Percentiles rank a stretch among this genome's conserved stretches.
Conservation (phyloP, 2,888 invertebrate species). For the Troides helena region DNA sequence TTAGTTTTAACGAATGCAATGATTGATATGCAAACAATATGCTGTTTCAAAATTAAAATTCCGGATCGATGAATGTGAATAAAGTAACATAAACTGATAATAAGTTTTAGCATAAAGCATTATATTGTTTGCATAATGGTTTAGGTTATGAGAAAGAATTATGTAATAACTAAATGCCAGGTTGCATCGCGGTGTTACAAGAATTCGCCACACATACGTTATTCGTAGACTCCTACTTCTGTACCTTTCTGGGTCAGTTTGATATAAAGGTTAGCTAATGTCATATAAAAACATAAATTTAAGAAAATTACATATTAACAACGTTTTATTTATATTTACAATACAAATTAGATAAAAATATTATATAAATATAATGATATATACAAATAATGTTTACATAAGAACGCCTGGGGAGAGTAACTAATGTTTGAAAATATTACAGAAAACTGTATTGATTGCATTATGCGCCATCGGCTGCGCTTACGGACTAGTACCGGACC, state of each 20-base stretch:
- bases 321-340: too few relatives aligned
- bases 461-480: constrained; percentile 46
- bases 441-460: constrained; percentile 49
- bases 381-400: too few relatives aligned
- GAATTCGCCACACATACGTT: constrained; percentile 10
- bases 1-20: too few relatives aligned
- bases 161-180: constrained; percentile 17
- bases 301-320: too few relatives aligned
- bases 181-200: constrained; percentile 11
- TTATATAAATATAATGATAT: too few relatives aligned
- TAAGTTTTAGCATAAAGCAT: neutral
- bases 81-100: too few relatives aligned
- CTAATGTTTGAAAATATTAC: constrained; percentile 8
- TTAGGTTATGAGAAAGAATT: constrained; percentile 9
- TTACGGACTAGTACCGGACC: constrained; percentile 37
- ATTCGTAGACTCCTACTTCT: constrained; percentile 4
- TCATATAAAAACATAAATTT: neutral
- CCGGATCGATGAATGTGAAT: too few relatives aligned
- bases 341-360: too few relatives aligned
- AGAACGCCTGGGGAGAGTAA: too few relatives aligned
- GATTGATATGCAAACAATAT: too few relatives aligned
- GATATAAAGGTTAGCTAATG: constrained; percentile 15
- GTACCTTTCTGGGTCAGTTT: constrained; percentile 8
- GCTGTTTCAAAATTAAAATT: too few relatives aligned
- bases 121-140: constrained; percentile 15